Evolutionary conservation across 2,888 invertebrate species (phyloP), one percentile per base, ranked within the genome.

Genomic region (Caenorhabditis uteleia): DNA sequence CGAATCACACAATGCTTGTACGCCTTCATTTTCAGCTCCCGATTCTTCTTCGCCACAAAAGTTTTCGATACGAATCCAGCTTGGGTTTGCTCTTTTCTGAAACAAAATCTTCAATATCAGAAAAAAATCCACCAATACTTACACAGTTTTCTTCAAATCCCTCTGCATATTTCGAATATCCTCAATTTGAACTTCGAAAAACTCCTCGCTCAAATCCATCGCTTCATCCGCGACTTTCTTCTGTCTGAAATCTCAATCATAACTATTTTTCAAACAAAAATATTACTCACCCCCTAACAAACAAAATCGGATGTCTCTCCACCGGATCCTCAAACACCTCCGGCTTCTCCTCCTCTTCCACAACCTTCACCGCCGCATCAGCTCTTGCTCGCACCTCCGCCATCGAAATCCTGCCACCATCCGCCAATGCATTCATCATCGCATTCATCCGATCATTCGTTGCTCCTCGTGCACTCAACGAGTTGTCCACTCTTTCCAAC

Each of bases 1-100:
- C 77, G 68, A 21, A 78, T 53, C 4, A 78, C 77, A 12, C 70
- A 59, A 48, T 78, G 66, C 39, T 67, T 57, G 53, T 69, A 78
- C 1, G 74, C 74, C n/a, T 56, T 57, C 39, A 70, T 33, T 57
- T 78, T 78, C 29, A 66, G 47, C 23, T 74, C 59, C 5, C 65
- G 57, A 50, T 78, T 77, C 42, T 75, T 74, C 40, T 66, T 62
- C 16, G 59, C 56, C 14, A 78, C 23, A 33, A 59, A 74, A 2
- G 51, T 39, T 18, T 57, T 51, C 0, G 76, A 73, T 3, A 78
- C 44, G 27, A 78, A 62, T 23, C 73, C 70, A 2, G 69, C 51
- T 34, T 78, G 67, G 1, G 61, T 66, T 21, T 70, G 64, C 18
- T 60, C 57, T 2, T 51, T 54, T 12, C 72, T 76, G 46, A 62